Base-by-base conservation (phyloP, 2,113 vertebrate species). In the Scortum barcoo region DNA sequence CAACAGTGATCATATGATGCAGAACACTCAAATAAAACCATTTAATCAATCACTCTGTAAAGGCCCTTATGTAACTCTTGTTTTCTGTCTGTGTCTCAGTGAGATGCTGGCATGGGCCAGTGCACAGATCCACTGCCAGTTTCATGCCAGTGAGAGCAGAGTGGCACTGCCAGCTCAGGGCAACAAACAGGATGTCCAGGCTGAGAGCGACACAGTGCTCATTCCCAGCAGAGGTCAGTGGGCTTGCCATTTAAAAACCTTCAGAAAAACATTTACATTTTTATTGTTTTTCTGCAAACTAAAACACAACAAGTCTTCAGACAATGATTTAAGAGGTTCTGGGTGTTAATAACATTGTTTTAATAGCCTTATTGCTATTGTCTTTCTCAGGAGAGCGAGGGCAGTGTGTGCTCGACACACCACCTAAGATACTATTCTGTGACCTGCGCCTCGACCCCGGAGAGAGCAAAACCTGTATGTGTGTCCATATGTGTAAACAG, bases 41-140 rank as follows among this genome's bases (percentile, higher is more conserved):
- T 69, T 30, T 33, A 36, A 17, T 2, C 19, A 46, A 17, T 66
- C 46, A 24, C 13, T 36, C 7, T 46, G 13, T 48, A 20, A 22
- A 56, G 26, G 20, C 11, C 16, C 5, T 26, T 71, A 33, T 28
- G 28, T 84, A 77, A 79, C 24, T 19, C 20, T 33, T 86, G 12
- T 51, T 81, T n/a, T 58, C 19, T 61, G 1, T 72, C 69, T 91
- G 38, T 79, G 46, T 83, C 60, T 19, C 92, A 99, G 98, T 89
- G 98, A 99, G 93, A 98, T 98, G 95, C 92, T 99, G 86, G 98
- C 98, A 0, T 99, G 98, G 98, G 97, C 98, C 88, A 99, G 98
- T 0, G 97, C 98, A 4, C 98, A 99, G 90, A 99, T 99, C 83
- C 98, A 99, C 90, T 99, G 98, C 91, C 98, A 99, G 94, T 98